Conservation (phyloP, 2,113 vertebrate genomes). For the Periophthalmodon schlosseri region DNA sequence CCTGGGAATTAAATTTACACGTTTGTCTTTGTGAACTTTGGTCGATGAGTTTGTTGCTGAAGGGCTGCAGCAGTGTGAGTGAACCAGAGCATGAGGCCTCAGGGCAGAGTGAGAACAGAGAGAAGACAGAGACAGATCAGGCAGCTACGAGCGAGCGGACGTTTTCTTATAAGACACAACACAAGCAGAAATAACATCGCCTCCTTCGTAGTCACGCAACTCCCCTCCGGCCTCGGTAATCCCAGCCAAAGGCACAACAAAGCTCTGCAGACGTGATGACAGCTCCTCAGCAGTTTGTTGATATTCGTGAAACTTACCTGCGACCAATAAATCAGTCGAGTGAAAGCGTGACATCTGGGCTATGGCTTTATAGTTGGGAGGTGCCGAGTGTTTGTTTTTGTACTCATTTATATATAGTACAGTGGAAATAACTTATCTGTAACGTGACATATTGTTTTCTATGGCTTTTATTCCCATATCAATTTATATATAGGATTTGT, state of each 20-base stretch:
- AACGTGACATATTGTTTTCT: background rate
- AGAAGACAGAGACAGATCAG: slow-evolving; percentile 53
- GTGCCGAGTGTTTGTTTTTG: slow-evolving; percentile 2
- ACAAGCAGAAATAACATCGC: slow-evolving; percentile 52
- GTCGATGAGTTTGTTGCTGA: slow-evolving; percentile 45
- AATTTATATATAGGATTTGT: background rate
- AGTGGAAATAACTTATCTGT: slow-evolving; percentile 1
- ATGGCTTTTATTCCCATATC: background rate
- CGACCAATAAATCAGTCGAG: slow-evolving; percentile 18
- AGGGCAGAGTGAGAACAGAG: slow-evolving; percentile 47
- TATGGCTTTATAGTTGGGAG: slow-evolving; percentile 1
- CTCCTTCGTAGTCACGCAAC: slow-evolving; percentile 71
- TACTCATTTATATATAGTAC: background rate
- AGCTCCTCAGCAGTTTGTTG: slow-evolving; percentile 49
- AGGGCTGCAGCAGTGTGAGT: slow-evolving; percentile 50
- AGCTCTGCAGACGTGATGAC: slow-evolving; percentile 53
- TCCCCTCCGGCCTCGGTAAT: slow-evolving; percentile 53
- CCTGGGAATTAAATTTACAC: slow-evolving; percentile 34
- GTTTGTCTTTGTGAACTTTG: slow-evolving; percentile 42
- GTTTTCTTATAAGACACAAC: slow-evolving; percentile 66
- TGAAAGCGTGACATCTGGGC: slow-evolving; percentile 13
- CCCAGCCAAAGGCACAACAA: slow-evolving; percentile 53
- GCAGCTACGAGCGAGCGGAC: slow-evolving; percentile 51
- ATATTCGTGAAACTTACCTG: slow-evolving; percentile 40
- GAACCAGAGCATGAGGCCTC: slow-evolving; percentile 43